Conservation (phyloP, 2,113 vertebrate genomes). For the Terrapene triunguis region DNA sequence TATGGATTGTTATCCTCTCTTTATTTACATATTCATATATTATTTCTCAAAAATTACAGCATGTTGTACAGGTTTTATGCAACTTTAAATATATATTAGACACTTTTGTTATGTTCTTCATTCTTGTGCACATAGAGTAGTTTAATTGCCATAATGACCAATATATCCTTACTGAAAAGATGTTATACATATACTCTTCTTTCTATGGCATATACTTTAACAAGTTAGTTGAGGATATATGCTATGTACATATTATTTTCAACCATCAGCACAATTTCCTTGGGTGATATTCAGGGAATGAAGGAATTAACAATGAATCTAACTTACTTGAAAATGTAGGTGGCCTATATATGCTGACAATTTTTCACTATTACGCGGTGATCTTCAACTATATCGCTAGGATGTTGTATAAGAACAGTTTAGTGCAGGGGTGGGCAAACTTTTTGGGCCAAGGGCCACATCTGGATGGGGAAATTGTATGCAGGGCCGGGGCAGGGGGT, state of each 20-base stretch:
- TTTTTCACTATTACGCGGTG: neutral
- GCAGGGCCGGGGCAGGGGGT: too few relatives aligned
- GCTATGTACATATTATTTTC: neutral
- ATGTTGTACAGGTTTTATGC: neutral
- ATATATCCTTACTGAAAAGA: neutral
- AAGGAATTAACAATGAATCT: neutral
- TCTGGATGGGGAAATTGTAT: too few relatives aligned
- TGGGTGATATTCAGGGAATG: neutral
- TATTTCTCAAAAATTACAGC: neutral
- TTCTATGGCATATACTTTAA: neutral
- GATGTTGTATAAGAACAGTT: neutral
- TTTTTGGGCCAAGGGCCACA: too few relatives aligned
- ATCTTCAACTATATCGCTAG: neutral
- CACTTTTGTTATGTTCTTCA: neutral
- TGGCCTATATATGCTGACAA: neutral
- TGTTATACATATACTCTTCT: neutral
- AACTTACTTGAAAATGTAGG: neutral
- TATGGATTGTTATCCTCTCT: neutral
- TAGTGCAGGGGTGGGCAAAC: too few relatives aligned
- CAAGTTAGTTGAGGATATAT: neutral
- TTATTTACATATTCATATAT: neutral
- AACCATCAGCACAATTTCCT: neutral
- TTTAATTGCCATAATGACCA: neutral
- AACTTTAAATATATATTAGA: neutral
- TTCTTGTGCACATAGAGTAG: neutral